A percentile compares a stretch with the other conserved stretches of the same genome.
These are phyloP conservation scores for Macrophya alboannulata DNA, from an alignment of 2,888 invertebrate species.

Conservation along the genomic window DNA sequence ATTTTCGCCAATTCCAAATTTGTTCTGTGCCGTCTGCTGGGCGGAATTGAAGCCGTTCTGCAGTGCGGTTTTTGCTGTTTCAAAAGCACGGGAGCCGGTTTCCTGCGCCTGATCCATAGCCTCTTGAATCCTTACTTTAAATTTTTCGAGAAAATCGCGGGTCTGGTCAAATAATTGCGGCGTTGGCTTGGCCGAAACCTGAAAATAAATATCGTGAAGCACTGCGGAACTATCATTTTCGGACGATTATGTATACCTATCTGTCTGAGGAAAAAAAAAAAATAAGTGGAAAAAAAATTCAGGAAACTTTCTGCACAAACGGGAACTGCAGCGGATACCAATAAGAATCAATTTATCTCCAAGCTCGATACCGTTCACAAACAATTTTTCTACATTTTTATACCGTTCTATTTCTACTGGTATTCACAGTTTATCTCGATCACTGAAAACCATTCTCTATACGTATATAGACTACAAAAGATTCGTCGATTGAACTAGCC, in stretches of 20 bases:
- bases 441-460: background rate
- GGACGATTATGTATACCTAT: background rate
- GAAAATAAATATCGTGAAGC: background rate
- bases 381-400: background rate
- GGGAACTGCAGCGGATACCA: too few relatives aligned
- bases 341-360: constrained; percentile 1
- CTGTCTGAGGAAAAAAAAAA: background rate
- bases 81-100: constrained; percentile 59
- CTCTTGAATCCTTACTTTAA: constrained; percentile 56
- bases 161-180: constrained; percentile 3
- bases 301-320: too few relatives aligned
- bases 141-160: background rate
- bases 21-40: constrained; percentile 61
- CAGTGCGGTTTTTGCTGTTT: constrained; percentile 58
- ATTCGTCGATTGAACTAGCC: background rate
- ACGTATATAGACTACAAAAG: background rate
- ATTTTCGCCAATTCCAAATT: constrained; percentile 24
- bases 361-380: background rate
- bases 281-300: too few relatives aligned
- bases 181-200: constrained; percentile 26
- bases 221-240: background rate
- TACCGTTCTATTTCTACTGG: background rate
- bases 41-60: constrained; percentile 60
- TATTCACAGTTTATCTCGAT: background rate
- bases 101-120: constrained; percentile 59